A percentile compares a stretch with the other conserved stretches of the same genome.
Evolutionary conservation across 2,113 vertebrate genomes (phyloP).

Genomic region (Thamnophis sirtalis): DNA sequence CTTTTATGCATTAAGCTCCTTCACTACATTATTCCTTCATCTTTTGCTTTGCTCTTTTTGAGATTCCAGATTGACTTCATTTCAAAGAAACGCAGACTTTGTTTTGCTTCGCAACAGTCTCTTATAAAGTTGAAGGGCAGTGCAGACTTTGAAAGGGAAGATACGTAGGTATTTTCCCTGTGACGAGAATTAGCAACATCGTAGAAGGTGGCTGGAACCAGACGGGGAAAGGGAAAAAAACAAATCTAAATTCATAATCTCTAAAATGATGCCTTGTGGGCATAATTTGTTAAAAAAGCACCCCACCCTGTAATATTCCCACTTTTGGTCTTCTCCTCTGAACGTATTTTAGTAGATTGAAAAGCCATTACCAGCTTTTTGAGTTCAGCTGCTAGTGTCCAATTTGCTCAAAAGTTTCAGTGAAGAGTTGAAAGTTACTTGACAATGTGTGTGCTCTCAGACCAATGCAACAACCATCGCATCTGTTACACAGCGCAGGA

Average conservation of each 20-base stretch:
- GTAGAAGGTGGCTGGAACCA: background rate
- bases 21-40: background rate
- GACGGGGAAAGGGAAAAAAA: background rate
- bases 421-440: background rate
- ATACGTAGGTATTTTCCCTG: background rate
- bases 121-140: background rate
- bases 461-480: background rate
- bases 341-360: background rate
- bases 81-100: background rate
- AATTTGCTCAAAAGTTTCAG: background rate
- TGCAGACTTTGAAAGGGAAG: background rate
- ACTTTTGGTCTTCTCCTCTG: background rate
- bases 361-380: background rate
- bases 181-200: background rate
- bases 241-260: background rate
- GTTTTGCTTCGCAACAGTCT: no score
- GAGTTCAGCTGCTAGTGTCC: background rate
- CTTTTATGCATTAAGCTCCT: background rate
- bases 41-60: background rate
- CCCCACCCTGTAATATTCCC: background rate
- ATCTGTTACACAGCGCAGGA: background rate
- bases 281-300: background rate
- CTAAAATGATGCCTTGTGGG: background rate
- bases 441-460: background rate
- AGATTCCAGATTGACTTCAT: background rate